phyloP scores from a whole-genome alignment of 1,140 invertebrate genomes.

The Drosophila teissieri region DNA sequence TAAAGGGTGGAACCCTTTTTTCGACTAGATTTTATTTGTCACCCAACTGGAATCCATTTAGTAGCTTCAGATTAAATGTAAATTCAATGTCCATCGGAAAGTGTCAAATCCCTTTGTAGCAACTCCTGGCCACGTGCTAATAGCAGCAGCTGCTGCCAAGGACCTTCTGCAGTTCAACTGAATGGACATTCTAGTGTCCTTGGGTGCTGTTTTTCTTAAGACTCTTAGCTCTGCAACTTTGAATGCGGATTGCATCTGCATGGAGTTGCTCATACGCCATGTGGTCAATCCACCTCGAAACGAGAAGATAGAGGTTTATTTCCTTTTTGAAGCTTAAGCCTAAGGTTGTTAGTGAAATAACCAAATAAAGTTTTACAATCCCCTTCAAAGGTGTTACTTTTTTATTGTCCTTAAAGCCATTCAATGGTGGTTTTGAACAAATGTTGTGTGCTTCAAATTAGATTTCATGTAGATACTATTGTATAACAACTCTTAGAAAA shows the following conservation, averaged over 20 bases:
- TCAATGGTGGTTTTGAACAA: background rate
- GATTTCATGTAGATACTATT: background rate
- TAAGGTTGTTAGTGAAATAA: conserved; percentile 15
- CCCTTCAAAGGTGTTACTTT: conserved; percentile 15
- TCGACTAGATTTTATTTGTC: conserved; percentile 29
- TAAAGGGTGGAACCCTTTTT: conserved; percentile 4
- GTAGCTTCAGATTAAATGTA: conserved; percentile 33
- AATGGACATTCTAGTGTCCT: conserved; percentile 34
- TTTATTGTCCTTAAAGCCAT: background rate
- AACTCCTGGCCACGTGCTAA: conserved; percentile 38
- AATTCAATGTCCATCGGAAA: conserved; percentile 35
- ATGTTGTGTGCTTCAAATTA: background rate
- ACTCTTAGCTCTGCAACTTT: conserved; percentile 43
- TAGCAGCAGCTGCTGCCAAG: conserved; percentile 33
- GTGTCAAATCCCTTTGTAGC: conserved; percentile 37
- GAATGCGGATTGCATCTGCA: conserved; percentile 30
- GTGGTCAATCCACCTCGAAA: conserved; percentile 15
- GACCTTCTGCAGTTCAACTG: conserved; percentile 38
- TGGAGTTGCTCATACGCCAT: conserved; percentile 41
- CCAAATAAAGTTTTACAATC: conserved; percentile 21
- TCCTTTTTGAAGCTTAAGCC: conserved; percentile 17
- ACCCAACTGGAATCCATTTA: conserved; percentile 28
- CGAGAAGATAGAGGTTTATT: conserved; percentile 34
- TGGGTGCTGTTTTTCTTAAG: conserved; percentile 43
- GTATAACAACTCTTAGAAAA: no score